Percentiles rank a stretch among this genome's conserved stretches.
phyloP scores from a whole-genome alignment of 2,113 vertebrate species.

The Salminus brasiliensis region DNA sequence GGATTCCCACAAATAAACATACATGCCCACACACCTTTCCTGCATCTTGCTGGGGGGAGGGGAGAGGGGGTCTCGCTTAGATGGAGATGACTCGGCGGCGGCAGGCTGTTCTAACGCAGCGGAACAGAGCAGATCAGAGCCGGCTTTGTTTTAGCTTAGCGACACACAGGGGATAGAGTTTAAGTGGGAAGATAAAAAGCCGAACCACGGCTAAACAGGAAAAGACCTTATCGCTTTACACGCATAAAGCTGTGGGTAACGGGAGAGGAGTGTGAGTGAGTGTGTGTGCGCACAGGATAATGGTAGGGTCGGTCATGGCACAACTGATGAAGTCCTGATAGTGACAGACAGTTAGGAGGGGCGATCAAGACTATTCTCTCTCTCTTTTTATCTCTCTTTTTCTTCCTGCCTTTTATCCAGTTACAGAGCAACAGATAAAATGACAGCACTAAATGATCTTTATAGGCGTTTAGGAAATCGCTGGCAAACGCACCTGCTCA shows the following conservation, averaged over 20 bases:
- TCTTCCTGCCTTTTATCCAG: neutral
- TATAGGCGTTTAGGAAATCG: too few relatives aligned
- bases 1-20: neutral
- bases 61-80: neutral
- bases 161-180: conserved; percentile 57
- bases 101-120: neutral
- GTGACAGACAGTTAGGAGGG: neutral
- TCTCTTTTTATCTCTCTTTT: neutral
- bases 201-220: conserved; percentile 70
- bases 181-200: conserved; percentile 68
- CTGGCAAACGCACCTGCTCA: too few relatives aligned
- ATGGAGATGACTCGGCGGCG: neutral
- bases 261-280: neutral
- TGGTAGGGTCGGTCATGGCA: neutral
- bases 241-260: neutral
- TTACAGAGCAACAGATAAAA: conserved; percentile 25
- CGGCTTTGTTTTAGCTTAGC: conserved; percentile 64
- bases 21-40: neutral
- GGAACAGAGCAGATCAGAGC: neutral
- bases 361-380: neutral
- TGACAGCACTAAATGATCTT: conserved; percentile 13
- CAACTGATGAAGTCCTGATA: neutral
- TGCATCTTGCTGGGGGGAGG: neutral
- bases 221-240: conserved; percentile 69
- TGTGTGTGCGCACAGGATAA: neutral